Base-by-base conservation (phyloP, 2,113 vertebrate genomes). In the Sus scrofa region DNA sequence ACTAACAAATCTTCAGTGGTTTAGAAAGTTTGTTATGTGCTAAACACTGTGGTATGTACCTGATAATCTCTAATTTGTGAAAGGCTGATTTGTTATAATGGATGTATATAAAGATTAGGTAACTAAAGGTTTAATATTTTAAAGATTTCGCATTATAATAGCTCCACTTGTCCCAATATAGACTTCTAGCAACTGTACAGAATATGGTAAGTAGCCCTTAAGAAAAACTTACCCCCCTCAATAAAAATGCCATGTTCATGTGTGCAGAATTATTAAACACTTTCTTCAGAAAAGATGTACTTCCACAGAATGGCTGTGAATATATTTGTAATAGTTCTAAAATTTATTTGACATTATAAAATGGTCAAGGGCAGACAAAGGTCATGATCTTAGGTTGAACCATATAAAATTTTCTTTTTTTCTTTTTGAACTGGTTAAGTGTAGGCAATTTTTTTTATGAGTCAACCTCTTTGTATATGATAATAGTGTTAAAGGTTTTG, bases 311-410 rank as follows among this genome's bases (percentile, higher is more conserved):
- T 65, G 92, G 12, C 77, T 93, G 63, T 73, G 63, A 93, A 94
- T 97, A 74, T 18, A 94, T 95, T 96, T 91, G 73, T 86, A 75
- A 90, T 89, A 94, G 82, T 91, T 77, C 67, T 96, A 97, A 97
- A 67, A 68, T 95, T 96, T 87, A 95, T 92, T 91, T 97, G 77
- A 88, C 62, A 88, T 97, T 97, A 94, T 91, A 78, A 96, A 96
- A 79, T 93, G 73, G 58, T 93, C 82, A 95, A 89, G 79, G 52
- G 34, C 18, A 89, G 86, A 94, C 39, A 91, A 91, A 97, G 62
- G 87, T 92, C 60, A 92, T 34, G 56, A n/a, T 68, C 54, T 67
- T 77, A 81, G 39, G 39, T 71, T 96, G 60, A 93, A 90, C 26
- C 56, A 34, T 63, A 78, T 85, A 87, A 95, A 67, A 54, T 26